phyloP scores from a whole-genome alignment of 1,140 invertebrate species.

The Chymomyza costata region DNA sequence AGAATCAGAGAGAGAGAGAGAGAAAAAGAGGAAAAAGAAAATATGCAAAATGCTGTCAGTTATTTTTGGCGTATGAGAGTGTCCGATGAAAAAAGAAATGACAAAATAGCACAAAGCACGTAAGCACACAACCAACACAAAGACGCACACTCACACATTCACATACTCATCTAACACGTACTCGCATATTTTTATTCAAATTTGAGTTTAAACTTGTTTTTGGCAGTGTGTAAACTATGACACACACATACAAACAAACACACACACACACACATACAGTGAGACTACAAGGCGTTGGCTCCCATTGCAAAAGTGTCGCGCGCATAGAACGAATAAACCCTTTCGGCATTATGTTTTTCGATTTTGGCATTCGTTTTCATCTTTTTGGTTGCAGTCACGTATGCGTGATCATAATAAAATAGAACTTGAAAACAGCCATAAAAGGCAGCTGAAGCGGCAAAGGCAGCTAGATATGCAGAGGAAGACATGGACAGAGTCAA shows the following conservation, averaged over 20 bases:
- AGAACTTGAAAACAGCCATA: constrained; percentile 36
- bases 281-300: too few species aligned
- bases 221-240: constrained; percentile 14
- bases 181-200: constrained; percentile 22
- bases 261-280: too few species aligned
- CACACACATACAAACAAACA: too few species aligned
- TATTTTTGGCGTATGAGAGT: constrained; percentile 31
- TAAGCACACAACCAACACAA: neutral
- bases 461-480: neutral
- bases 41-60: constrained; percentile 9
- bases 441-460: constrained; percentile 28
- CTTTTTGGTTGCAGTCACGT: constrained; percentile 36
- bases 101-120: neutral
- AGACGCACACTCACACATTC: neutral
- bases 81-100: constrained; percentile 19
- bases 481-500: too few species aligned
- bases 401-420: constrained; percentile 46
- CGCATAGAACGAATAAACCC: too few species aligned
- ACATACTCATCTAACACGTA: constrained; percentile 6
- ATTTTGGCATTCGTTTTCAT: constrained; percentile 13
- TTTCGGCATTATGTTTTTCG: constrained; percentile 8
- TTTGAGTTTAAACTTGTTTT: constrained; percentile 20
- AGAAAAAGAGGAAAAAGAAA: constrained; percentile 3
- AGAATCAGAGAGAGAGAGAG: constrained; percentile 1
- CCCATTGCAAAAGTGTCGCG: too few species aligned